A percentile compares a stretch with the other conserved stretches of the same genome.
These are phyloP conservation scores for Rallus crepitans DNA, from an alignment of 2,797 vertebrate genomes.

Conservation along the genomic window DNA sequence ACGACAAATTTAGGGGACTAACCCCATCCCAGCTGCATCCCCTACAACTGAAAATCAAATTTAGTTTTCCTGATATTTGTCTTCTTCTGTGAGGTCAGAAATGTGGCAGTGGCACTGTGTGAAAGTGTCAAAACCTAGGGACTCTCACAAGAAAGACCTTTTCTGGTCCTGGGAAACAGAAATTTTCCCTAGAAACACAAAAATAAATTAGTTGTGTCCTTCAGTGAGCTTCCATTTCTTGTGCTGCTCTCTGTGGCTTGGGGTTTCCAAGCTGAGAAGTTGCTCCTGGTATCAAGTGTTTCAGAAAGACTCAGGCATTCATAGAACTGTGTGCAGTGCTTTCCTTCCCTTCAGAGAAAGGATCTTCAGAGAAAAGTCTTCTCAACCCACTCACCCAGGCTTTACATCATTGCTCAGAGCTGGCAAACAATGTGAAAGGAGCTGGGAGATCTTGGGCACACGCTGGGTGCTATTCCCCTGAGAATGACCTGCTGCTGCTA, in stretches of 20 bases:
- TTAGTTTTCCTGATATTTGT: background rate
- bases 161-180: background rate
- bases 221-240: background rate
- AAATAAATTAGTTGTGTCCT: background rate
- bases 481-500: background rate
- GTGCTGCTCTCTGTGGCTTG: background rate
- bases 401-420: background rate
- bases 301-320: background rate
- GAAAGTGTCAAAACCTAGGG: background rate
- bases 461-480: fast-evolving
- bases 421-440: background rate
- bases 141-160: background rate
- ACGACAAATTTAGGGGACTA: background rate
- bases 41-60: background rate
- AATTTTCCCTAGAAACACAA: background rate
- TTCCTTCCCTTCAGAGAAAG: background rate
- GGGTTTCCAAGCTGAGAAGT: background rate
- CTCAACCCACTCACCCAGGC: background rate
- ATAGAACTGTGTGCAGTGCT: background rate
- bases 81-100: background rate
- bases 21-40: background rate
- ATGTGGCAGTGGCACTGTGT: background rate
- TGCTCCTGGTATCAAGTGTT: background rate
- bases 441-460: background rate
- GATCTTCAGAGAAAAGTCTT: background rate